Base-by-base conservation (phyloP, 2,113 vertebrate genomes). In the Bujurquina vittata region DNA sequence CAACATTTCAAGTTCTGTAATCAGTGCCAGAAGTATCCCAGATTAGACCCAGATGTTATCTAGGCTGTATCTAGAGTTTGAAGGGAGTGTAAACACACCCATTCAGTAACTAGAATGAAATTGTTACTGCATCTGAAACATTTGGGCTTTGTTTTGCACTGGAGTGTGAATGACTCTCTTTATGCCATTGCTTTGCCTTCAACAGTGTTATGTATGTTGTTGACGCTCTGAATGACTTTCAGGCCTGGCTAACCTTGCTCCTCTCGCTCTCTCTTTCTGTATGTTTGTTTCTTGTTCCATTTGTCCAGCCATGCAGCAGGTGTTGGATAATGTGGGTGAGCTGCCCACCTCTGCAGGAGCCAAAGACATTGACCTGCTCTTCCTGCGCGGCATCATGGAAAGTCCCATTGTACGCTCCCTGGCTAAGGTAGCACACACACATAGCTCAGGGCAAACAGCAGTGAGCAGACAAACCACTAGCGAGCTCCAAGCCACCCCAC, bases 341-440 rank as follows among this genome's bases (percentile, higher is more conserved):
- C 94, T 96, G 81, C 96, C 98, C 1, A 93, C 95, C 67, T 96
- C 97, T 9, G 94, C 96, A 1, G 98, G 97, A 7, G 98, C 97
- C 92, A 99, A 98, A 95, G 97, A 99, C 95, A 98, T 98, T 85
- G 98, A 99, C 94, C 96, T 99, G 76, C 97, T 99, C 93, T 99
- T 99, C 93, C 96, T 99, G 79, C 98, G 98, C 85, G 98, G 98
- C 90, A 97, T 99, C 94, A 99, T 99, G 97, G 98, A 99, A 94
- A 99, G 99, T 92, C 97, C 98, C 63, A 97, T 96, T 90, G 97
- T 99, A 94, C 95, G 96, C 90, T 97, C 96, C 33, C 96, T 96
- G 88, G 95, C 95, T 87, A 96, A 98, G 97, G 97, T 98, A 97
- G 88, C 88, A 88, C 87, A 91, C 77, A 88, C 63, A 81, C 86